Evolutionary conservation across 2,113 vertebrate species (phyloP).

Genomic region (Falco punctatus): DNA sequence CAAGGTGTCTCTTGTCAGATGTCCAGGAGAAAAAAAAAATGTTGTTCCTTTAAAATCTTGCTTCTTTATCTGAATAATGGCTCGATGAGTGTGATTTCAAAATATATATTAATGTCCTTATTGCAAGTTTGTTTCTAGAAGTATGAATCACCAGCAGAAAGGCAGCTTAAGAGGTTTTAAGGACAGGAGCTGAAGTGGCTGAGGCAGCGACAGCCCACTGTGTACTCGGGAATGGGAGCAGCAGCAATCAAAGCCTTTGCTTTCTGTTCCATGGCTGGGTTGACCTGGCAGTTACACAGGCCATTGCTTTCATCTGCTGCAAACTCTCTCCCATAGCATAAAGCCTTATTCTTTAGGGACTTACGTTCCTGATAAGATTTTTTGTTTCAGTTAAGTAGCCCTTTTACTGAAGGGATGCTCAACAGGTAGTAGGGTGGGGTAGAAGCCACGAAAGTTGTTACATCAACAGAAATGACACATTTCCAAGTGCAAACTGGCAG

Average conservation of each 20-base stretch:
- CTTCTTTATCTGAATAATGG: background rate
- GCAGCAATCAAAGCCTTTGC: constrained; percentile 28
- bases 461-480: background rate
- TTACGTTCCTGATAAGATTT: constrained; percentile 15
- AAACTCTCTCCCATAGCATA: background rate
- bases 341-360: constrained; percentile 23
- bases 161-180: constrained; percentile 1
- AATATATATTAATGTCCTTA: background rate
- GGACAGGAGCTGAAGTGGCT: background rate
- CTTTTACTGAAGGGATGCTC: background rate
- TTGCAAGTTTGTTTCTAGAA: background rate
- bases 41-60: background rate
- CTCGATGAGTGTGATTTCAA: background rate
- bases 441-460: background rate
- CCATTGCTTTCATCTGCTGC: background rate
- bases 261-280: constrained; percentile 23
- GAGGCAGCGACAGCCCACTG: background rate
- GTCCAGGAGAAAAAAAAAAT: background rate
- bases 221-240: background rate
- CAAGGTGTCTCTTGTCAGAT: background rate
- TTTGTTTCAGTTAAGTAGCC: background rate
- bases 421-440: background rate
- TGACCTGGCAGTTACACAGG: constrained; percentile 56
- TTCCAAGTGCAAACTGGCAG: background rate
- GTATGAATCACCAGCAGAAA: background rate